Evolutionary conservation across 2,797 vertebrate genomes (phyloP).

Genomic region (Clarias platycephalus): DNA sequence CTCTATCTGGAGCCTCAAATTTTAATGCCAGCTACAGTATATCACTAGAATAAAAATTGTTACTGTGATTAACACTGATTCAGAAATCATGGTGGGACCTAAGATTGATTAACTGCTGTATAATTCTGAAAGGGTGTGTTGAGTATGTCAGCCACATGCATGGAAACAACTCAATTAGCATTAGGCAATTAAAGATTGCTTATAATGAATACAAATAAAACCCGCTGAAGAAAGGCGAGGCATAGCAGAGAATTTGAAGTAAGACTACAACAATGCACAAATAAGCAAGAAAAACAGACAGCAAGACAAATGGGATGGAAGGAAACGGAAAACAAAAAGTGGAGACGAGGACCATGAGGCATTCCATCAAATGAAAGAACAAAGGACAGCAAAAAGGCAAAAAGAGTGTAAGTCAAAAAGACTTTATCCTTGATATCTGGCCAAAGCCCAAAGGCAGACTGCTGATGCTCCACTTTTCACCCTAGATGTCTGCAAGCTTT

Average conservation of each 20-base stretch:
- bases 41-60: background rate
- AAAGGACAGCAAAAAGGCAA: conserved; percentile 32
- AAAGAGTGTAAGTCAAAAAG: conserved; percentile 27
- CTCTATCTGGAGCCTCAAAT: background rate
- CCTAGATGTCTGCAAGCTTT: conserved; percentile 15
- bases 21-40: background rate
- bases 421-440: conserved; percentile 12
- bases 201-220: conserved; percentile 7
- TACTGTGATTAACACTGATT: background rate
- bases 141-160: background rate
- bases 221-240: background rate
- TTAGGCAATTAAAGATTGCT: background rate
- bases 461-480: conserved; percentile 21
- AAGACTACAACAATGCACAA: conserved; percentile 39
- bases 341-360: conserved; percentile 31
- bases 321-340: conserved; percentile 30
- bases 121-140: background rate
- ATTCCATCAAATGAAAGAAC: conserved; percentile 22
- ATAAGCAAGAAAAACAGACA: conserved; percentile 39
- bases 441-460: conserved; percentile 19
- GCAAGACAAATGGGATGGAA: conserved; percentile 44
- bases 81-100: background rate
- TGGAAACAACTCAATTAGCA: background rate
- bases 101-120: background rate
- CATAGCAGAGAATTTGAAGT: conserved; percentile 38